phyloP scores from a whole-genome alignment of 2,113 vertebrate species.

The Bagarius yarrelli region DNA sequence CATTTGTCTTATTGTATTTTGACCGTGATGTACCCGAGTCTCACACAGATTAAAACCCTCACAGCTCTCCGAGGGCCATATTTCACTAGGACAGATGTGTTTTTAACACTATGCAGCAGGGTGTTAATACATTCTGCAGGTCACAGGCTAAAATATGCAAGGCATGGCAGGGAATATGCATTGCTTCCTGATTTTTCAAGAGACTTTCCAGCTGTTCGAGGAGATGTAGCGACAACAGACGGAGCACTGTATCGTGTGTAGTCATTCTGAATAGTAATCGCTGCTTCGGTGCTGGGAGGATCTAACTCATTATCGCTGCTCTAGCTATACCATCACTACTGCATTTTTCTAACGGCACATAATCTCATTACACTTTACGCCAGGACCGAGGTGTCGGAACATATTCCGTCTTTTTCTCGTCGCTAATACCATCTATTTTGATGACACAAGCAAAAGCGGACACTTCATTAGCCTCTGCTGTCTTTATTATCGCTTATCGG shows the following conservation, averaged over 20 bases:
- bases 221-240: neutral
- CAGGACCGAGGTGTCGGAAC: neutral
- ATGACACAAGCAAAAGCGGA: neutral
- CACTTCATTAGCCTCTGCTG: neutral
- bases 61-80: neutral
- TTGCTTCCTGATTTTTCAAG: neutral
- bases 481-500: neutral
- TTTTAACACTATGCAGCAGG: neutral
- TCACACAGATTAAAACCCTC: neutral
- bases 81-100: neutral
- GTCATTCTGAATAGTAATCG: neutral
- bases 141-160: neutral
- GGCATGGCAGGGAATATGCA: neutral
- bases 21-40: neutral
- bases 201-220: neutral
- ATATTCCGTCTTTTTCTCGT: neutral
- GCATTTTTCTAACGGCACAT: neutral
- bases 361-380: neutral
- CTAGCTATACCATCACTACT: neutral
- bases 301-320: constrained; percentile 4
- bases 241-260: neutral
- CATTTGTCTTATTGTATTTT: neutral
- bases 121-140: neutral
- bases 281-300: neutral
- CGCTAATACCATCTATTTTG: neutral